Percentiles rank a stretch among this genome's conserved stretches.
Evolutionary conservation across 2,888 invertebrate species (phyloP).

Genomic region (Chesias legatella): DNA sequence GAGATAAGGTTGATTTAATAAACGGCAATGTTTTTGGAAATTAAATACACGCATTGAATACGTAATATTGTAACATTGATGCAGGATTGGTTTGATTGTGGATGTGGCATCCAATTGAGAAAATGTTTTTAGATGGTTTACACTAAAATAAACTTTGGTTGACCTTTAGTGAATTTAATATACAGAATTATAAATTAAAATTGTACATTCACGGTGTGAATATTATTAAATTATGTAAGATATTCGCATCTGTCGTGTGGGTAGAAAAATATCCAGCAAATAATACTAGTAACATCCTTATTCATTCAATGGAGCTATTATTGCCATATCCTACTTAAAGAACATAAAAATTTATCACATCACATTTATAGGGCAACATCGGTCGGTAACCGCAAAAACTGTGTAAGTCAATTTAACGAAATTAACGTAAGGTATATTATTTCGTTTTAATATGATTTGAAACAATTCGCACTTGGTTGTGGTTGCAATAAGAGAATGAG

Average conservation of each 20-base stretch:
- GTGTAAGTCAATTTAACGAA: conserved; percentile 26
- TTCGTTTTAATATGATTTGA: conserved; percentile 20
- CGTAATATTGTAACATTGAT: conserved; percentile 36
- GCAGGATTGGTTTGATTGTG: conserved; percentile 17
- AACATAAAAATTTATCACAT: conserved; percentile 27
- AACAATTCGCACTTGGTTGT: conserved; percentile 19
- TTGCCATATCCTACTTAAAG: conserved; percentile 20
- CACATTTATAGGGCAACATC: conserved; percentile 16
- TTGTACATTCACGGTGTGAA: too few species aligned
- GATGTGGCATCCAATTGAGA: conserved; percentile 13
- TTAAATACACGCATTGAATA: conserved; percentile 42
- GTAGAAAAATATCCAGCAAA: conserved; percentile 1
- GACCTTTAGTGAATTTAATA: too few species aligned
- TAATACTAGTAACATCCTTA: conserved; percentile 8
- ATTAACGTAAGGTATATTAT: conserved; percentile 22
- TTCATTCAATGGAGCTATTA: conserved; percentile 12
- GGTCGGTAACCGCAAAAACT: conserved; percentile 23
- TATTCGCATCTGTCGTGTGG: conserved; percentile 6
- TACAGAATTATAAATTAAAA: too few species aligned
- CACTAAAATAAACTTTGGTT: too few species aligned
- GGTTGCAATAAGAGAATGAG: conserved; percentile 9
- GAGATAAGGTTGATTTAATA: conserved; percentile 6
- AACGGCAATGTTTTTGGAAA: not conserved
- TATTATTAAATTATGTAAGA: too few species aligned
- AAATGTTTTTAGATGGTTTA: too few species aligned